Evolutionary conservation across 1,140 invertebrate genomes (phyloP).

Genomic region (Zaprionus kolodkinae): DNA sequence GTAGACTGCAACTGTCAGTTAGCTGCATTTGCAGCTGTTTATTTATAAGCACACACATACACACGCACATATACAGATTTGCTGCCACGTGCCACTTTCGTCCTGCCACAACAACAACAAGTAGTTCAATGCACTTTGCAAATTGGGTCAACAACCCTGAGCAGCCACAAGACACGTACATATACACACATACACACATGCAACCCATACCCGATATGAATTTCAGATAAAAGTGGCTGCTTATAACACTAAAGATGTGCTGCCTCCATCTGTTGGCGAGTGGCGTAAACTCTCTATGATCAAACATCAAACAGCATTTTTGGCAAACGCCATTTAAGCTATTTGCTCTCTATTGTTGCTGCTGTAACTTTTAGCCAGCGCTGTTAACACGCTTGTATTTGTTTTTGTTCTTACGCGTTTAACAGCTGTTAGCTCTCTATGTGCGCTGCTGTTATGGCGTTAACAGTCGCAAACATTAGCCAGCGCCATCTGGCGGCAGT

Average conservation of each 20-base stretch:
- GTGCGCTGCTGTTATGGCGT: slow-evolving; percentile 16
- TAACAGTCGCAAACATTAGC: neutral
- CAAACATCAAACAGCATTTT: too few relatives aligned
- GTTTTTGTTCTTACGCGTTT: neutral
- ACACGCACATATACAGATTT: slow-evolving; percentile 1
- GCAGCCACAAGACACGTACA: neutral
- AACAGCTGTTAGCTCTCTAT: slow-evolving; percentile 1
- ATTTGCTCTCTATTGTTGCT: too few relatives aligned
- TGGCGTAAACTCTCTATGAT: too few relatives aligned
- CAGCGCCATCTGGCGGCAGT: slow-evolving; percentile 27
- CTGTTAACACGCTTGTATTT: too few relatives aligned
- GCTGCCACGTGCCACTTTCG: slow-evolving; percentile 5
- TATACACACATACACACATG: too few relatives aligned
- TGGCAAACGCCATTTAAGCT: too few relatives aligned
- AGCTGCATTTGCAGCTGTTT: neutral
- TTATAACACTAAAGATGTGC: too few relatives aligned
- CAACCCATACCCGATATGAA: neutral
- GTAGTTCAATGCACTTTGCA: slow-evolving; percentile 80
- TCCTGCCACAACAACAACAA: slow-evolving; percentile 27
- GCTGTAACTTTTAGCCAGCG: too few relatives aligned
- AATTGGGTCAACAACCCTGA: slow-evolving; percentile 81
- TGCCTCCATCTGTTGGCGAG: too few relatives aligned
- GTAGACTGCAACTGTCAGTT: neutral
- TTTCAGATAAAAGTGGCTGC: neutral
- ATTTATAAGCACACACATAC: neutral